Evolutionary conservation across 1,140 invertebrate species (phyloP).

Genomic region (Pseudachorutes palmiensis): DNA sequence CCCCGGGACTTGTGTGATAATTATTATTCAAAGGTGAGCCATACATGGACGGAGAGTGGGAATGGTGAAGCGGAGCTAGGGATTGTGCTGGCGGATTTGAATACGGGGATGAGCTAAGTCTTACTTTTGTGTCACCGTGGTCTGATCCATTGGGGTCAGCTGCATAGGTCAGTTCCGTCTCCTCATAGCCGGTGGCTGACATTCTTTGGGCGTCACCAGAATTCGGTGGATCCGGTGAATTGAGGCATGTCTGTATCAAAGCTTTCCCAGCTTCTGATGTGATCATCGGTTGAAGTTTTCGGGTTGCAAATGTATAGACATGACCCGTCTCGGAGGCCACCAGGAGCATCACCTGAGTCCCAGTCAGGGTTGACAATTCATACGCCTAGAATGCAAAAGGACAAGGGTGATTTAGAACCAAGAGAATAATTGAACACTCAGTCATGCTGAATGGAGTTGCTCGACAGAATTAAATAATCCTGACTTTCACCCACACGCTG

Average conservation of each 20-base stretch:
- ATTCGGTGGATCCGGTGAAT: conserved; percentile 85
- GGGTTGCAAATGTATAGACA: conserved; percentile 98
- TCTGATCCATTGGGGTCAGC: conserved; percentile 36
- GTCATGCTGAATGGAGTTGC: neutral
- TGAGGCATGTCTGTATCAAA: conserved; percentile 96
- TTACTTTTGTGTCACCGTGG: conserved; percentile 38
- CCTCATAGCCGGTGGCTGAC: conserved; percentile 97
- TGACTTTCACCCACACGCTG: neutral
- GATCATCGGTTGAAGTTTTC: conserved; percentile 99
- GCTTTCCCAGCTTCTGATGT: conserved; percentile 97
- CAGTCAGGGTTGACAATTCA: conserved; percentile 96
- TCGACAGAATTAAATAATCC: neutral
- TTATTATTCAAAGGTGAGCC: conserved; percentile 38
- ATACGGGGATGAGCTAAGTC: conserved; percentile 37
- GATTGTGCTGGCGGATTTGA: conserved; percentile 16
- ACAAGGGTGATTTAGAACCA: conserved; percentile 1
- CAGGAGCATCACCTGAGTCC: conserved; percentile 96
- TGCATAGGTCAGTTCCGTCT: conserved; percentile 88
- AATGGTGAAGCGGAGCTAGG: conserved; percentile 30
- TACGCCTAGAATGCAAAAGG: conserved; percentile 74
- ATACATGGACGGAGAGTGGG: conserved; percentile 37
- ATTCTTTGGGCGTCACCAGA: conserved; percentile 67
- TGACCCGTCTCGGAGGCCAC: conserved; percentile 95
- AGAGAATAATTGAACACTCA: no score
- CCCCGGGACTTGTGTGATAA: conserved; percentile 31